Conservation (phyloP, 1,140 invertebrate species). For the Plectrocnemia conspersa region DNA sequence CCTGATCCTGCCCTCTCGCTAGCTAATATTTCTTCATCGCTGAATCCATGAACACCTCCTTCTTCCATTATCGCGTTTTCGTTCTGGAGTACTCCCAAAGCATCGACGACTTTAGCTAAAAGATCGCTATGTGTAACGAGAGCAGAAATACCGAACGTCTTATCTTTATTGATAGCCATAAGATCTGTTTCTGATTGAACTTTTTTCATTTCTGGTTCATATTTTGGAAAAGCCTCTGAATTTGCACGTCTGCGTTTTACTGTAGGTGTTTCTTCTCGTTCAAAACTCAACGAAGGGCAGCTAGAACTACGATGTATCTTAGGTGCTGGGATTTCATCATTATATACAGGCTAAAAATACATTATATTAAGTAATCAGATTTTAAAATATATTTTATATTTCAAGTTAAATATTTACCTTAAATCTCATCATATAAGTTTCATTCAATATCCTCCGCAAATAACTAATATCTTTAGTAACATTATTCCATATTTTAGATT, state of each 20-base stretch:
- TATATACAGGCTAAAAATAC: slow-evolving; percentile 52
- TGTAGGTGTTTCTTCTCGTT: slow-evolving; percentile 42
- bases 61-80: slow-evolving; percentile 41
- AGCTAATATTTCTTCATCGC: slow-evolving; percentile 63
- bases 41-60: slow-evolving; percentile 58
- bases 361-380: background rate
- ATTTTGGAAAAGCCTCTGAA: slow-evolving; percentile 53
- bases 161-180: slow-evolving; percentile 68
- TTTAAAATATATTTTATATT: background rate
- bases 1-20: slow-evolving; percentile 56
- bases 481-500: slow-evolving; percentile 71
- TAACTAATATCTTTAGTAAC: slow-evolving; percentile 71
- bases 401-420: slow-evolving; percentile 55
- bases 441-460: slow-evolving; percentile 69
- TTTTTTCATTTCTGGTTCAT: slow-evolving; percentile 51
- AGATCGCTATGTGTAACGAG: slow-evolving; percentile 68
- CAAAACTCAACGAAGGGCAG: slow-evolving; percentile 57
- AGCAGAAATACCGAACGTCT: slow-evolving; percentile 63
- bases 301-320: slow-evolving; percentile 49
- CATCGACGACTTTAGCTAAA: slow-evolving; percentile 67
- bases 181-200: slow-evolving; percentile 72
- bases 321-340: slow-evolving; percentile 44
- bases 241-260: slow-evolving; percentile 56
- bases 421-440: slow-evolving; percentile 71
- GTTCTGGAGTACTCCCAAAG: slow-evolving; percentile 60